Evolutionary conservation across 2,113 vertebrate genomes (phyloP), one percentile per base, ranked within the genome.

Genomic region (Erythrocercus mccallii): DNA sequence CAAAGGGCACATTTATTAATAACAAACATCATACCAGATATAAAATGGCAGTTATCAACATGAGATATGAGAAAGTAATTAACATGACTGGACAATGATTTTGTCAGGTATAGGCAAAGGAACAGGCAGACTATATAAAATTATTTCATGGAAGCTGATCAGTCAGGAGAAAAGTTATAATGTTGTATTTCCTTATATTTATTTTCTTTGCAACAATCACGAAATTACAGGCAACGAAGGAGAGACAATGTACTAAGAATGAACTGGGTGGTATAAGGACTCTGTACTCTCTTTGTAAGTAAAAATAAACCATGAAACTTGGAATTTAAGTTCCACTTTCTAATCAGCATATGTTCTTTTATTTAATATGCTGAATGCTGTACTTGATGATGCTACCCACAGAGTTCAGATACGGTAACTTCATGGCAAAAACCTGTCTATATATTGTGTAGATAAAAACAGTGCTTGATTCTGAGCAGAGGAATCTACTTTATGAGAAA

Each of bases 131-230:
- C 35, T 44, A 31, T 78, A 35, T 60, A 38, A 81, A 78, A 60
- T 66, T 54, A 16, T 77, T 87, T 96, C 45, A 74, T 57, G 23
- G 50, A 61, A 95, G n/a, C 33, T 83, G 31, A 81, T 88, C 45
- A 38, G 45, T 53, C 61, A 74, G 57, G 42, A 90, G 66, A 53
- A 79, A 94, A 89, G 53, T 76, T 91, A 2, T 62, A 92, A 85
- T 2, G 3, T 24, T 69, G 9, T 91, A 79, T 91, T 94, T 89
- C 44, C 62, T 90, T 82, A n/a, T 66, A 80, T 69, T 84, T 95
- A 78, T 79, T 94, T 96, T 95, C 61, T 88, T 91, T 86, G 73
- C 81, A 89, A 95, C 66, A 85, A 91, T 87, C 78, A 74, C 23
- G 18, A 95, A 91, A 94, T 84, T 94, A 57, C 92, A 92, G 88